Conservation (phyloP, 2,888 invertebrate species). For the Lepidocyrtoides sp. region DNA sequence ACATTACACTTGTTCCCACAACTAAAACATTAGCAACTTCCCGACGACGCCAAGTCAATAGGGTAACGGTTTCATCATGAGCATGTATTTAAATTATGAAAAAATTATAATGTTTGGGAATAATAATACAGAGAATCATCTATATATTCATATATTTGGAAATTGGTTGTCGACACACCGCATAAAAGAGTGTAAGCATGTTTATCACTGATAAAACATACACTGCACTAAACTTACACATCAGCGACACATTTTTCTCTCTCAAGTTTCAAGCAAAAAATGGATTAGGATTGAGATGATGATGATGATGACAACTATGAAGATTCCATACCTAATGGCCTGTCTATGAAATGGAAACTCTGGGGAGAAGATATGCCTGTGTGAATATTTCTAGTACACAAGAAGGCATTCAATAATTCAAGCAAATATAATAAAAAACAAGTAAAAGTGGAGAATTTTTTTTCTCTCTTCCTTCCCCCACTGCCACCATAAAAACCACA, state of each 20-base stretch:
- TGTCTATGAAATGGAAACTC: background rate
- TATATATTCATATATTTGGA: background rate
- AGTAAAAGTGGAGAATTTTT: constrained; percentile 38
- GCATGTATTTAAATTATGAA: background rate
- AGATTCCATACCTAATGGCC: constrained; percentile 48
- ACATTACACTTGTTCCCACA: constrained; percentile 20
- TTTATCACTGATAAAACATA: background rate
- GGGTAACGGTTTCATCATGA: constrained; percentile 41
- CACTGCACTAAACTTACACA: background rate
- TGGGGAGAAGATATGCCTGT: constrained; percentile 44
- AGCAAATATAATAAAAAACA: constrained; percentile 29
- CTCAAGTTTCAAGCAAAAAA: constrained; percentile 42
- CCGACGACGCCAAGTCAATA: background rate
- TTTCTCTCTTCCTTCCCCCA: background rate
- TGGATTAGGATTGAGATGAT: constrained; percentile 56
- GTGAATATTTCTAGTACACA: too few relatives aligned
- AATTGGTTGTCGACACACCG: constrained; percentile 5
- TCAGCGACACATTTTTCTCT: constrained; percentile 67
- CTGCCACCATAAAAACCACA: constrained; percentile 38
- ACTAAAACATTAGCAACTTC: background rate
- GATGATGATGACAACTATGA: constrained; percentile 35
- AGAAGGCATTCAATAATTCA: constrained; percentile 73
- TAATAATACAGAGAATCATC: background rate
- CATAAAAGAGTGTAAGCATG: background rate
- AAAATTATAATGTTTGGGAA: background rate